These are phyloP conservation scores for Sapajus apella DNA, from an alignment of 2,113 vertebrate species.

Conservation along the genomic window DNA sequence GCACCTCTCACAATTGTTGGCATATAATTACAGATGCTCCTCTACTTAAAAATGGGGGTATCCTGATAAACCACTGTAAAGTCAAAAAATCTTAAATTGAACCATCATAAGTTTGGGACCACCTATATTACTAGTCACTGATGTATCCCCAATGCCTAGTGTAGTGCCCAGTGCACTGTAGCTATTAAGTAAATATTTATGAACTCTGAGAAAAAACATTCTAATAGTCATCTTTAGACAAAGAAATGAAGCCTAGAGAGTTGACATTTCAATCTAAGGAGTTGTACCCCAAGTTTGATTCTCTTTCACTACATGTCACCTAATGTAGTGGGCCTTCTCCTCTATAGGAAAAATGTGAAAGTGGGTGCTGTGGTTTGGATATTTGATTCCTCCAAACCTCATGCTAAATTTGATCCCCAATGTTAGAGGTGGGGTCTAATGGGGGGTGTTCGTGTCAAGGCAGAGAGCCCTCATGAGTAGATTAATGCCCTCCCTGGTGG, in stretches of 20 bases:
- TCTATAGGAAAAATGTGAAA: background rate
- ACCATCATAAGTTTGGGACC: background rate
- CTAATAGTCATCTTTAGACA: background rate
- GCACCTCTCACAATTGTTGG: background rate
- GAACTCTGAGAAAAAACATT: background rate
- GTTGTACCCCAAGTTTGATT: background rate
- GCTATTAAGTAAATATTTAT: conserved; percentile 16
- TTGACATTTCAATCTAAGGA: conserved; percentile 17
- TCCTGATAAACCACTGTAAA: background rate
- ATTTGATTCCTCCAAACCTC: background rate
- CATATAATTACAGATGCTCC: background rate
- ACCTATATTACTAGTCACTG: background rate
- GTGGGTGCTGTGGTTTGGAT: background rate
- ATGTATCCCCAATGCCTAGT: background rate
- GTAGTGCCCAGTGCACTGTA: background rate
- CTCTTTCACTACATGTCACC: background rate
- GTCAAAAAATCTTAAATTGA: background rate
- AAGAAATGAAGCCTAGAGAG: conserved; percentile 22
- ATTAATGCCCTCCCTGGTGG: background rate
- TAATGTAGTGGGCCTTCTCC: background rate
- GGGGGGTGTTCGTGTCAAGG: background rate
- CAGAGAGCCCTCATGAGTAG: background rate
- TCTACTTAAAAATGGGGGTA: background rate
- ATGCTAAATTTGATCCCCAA: background rate
- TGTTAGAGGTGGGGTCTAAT: background rate